These are phyloP conservation scores for Meiosimyza decipiens DNA, from an alignment of 2,888 invertebrate species.

Conservation along the genomic window DNA sequence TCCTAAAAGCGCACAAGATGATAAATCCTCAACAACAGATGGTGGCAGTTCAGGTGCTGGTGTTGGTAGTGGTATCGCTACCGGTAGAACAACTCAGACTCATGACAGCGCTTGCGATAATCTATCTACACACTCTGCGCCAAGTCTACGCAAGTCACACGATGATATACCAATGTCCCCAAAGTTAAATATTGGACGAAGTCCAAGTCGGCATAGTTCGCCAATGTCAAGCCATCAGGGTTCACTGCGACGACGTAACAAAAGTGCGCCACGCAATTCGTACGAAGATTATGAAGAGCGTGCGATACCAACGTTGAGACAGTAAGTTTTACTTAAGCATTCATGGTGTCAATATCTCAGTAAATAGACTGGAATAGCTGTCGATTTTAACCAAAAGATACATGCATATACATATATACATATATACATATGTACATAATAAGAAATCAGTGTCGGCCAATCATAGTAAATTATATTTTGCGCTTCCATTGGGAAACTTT, in stretches of 20 bases:
- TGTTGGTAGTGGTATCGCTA: conserved; percentile 40
- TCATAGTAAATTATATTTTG: background rate
- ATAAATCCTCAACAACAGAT: conserved; percentile 59
- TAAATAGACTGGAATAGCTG: conserved; percentile 12
- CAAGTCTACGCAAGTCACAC: conserved; percentile 58
- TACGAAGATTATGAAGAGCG: conserved; percentile 91
- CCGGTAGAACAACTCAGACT: background rate
- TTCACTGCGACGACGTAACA: conserved; percentile 74
- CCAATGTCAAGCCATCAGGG: conserved; percentile 70
- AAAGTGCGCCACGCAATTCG: conserved; percentile 76
- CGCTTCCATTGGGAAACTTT: background rate
- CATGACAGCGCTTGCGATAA: conserved; percentile 45
- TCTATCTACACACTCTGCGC: conserved; percentile 48
- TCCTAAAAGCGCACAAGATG: conserved; percentile 59
- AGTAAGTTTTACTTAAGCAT: conserved; percentile 72
- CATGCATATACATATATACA: too few species aligned
- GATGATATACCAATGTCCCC: conserved; percentile 66
- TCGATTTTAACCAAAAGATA: background rate
- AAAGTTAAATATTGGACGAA: conserved; percentile 57
- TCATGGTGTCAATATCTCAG: background rate
- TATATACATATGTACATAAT: too few species aligned
- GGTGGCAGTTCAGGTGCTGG: conserved; percentile 49
- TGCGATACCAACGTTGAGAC: conserved; percentile 84
- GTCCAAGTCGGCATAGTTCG: conserved; percentile 67
- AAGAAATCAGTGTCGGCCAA: too few species aligned